Base-by-base conservation (phyloP, 2,113 vertebrate species). In the Ophthalmolycus amberensis region DNA sequence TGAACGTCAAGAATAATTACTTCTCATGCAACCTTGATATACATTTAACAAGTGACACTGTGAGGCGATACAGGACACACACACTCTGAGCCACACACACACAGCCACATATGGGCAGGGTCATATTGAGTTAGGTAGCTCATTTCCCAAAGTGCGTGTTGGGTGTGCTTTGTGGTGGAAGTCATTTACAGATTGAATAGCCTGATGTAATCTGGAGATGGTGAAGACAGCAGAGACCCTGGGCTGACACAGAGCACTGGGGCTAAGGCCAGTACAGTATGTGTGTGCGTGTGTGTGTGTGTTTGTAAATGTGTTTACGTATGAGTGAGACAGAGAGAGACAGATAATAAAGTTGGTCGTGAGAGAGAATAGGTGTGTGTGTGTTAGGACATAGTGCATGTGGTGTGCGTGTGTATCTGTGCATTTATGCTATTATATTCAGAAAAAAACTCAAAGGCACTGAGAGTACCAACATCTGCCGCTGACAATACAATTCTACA, bases 111-210 rank as follows among this genome's bases (percentile, higher is more conserved):
- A 85, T 79, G 85, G 80, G 88, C 76, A 87, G 93, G 90, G 92
- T 92, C 90, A 91, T 86, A 88, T 91, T 87, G 89, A 91, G 90
- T 92, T 91, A 92, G 89, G 88, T 58, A 93, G 91, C 92, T 94
- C 92, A 93, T 94, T 92, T 94, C 89, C 91, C 91, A 94, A 90
- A 95, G 93, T 94, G 93, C 89, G 87, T 84, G 91, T 89, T 91
- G 93, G 82, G 85, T 91, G 91, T 89, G 89, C 90, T 91, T 90
- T 91, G 87, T 87, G 90, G 82, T 90, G 86, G 85, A 91, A 92
- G 92, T 93, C 92, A 93, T 93, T 95, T 92, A 93, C 83, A 90
- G 90, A 94, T 91, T 93, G 93, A 92, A 93, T 87, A 92, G 88
- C 89, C 83, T 90, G 91, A 93, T 94, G 93, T 94, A 93, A 94